These are phyloP conservation scores for Oscheius onirici DNA, from an alignment of 2,888 invertebrate genomes.

Conservation along the genomic window DNA sequence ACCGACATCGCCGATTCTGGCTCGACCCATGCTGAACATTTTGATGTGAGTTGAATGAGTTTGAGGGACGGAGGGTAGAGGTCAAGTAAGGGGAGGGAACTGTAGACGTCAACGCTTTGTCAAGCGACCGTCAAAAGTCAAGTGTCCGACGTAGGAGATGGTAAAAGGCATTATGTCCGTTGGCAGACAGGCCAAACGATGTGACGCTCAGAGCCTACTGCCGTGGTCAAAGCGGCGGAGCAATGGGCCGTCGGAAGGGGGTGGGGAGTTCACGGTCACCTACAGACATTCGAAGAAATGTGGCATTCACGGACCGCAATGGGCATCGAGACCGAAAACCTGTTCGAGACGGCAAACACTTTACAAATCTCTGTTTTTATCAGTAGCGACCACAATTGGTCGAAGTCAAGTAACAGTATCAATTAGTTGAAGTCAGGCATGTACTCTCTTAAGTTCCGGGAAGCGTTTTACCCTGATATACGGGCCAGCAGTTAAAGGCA, in stretches of 20 bases:
- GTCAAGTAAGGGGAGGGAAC: neutral
- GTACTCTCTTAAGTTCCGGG: neutral
- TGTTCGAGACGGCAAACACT: constrained; percentile 28
- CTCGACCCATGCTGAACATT: constrained; percentile 46
- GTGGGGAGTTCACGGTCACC: constrained; percentile 17
- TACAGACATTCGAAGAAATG: constrained; percentile 25
- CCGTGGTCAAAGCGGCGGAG: constrained; percentile 32
- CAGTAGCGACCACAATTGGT: constrained; percentile 29
- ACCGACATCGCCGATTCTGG: constrained; percentile 35
- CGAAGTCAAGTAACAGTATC: constrained; percentile 7
- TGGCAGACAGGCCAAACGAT: constrained; percentile 28
- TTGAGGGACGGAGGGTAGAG: neutral
- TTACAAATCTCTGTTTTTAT: constrained; percentile 32
- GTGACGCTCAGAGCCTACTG: constrained; percentile 22
- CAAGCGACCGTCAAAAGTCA: no score
- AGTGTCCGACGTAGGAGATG: constrained; percentile 28
- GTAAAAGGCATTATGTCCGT: neutral
- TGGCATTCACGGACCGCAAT: constrained; percentile 31
- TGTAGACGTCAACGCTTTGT: constrained; percentile 31
- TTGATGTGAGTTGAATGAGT: neutral
- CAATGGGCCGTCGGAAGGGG: neutral
- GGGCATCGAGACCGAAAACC: constrained; percentile 23
- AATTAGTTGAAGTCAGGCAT: constrained; percentile 8
- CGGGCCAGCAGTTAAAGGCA: neutral
- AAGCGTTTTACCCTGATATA: no score